These are phyloP conservation scores for Himalopsyche phryganea DNA, from an alignment of 1,140 invertebrate genomes.

Conservation along the genomic window DNA sequence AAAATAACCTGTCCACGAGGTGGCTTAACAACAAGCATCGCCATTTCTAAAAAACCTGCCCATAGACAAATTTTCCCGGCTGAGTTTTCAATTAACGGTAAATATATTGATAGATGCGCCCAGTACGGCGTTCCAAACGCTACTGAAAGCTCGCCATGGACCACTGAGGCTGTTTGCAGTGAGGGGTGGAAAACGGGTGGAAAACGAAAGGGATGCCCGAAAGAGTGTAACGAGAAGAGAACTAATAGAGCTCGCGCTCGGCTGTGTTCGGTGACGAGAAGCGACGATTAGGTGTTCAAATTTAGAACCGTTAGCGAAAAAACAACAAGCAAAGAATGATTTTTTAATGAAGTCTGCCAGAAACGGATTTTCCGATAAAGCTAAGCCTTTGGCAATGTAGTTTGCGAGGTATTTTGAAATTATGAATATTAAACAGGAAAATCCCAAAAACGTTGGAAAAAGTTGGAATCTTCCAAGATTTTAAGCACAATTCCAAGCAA, in stretches of 20 bases:
- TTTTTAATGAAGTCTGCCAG: slow-evolving; percentile 27
- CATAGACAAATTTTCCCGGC: slow-evolving; percentile 4
- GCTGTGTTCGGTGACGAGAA: slow-evolving; percentile 23
- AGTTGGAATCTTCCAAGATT: no score
- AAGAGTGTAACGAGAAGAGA: neutral
- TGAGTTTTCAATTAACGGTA: no score
- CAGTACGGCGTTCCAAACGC: slow-evolving; percentile 11
- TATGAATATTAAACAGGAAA: no score
- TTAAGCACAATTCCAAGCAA: no score
- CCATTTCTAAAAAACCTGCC: slow-evolving; percentile 4
- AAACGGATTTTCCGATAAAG: neutral
- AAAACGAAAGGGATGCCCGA: slow-evolving; percentile 8
- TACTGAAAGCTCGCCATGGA: slow-evolving; percentile 9
- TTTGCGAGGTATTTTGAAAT: no score
- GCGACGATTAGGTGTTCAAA: slow-evolving; percentile 27
- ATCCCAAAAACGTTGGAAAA: no score
- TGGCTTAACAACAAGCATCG: neutral
- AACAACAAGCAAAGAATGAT: slow-evolving; percentile 17
- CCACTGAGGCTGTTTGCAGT: neutral
- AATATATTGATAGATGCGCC: no score
- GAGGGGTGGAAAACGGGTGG: neutral
- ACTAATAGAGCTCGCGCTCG: neutral
- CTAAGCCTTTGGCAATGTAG: no score
- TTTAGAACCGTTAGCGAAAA: slow-evolving; percentile 18
- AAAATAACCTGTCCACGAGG: neutral